phyloP scores from a whole-genome alignment of 2,113 vertebrate species.

The Hucho hucho region DNA sequence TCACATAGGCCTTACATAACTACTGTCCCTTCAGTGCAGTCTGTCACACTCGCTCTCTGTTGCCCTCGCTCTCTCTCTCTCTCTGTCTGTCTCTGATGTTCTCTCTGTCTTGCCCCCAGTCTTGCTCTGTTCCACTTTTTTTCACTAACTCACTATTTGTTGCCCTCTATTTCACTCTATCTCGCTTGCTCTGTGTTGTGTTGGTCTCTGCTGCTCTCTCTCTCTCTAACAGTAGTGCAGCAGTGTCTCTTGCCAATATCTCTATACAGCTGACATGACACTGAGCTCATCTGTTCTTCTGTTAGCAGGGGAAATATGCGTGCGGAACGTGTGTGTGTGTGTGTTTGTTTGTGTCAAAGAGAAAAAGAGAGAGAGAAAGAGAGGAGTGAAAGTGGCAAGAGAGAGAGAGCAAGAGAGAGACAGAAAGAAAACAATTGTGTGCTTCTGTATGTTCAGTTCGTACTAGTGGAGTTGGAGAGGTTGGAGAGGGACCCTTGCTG shows the following conservation, averaged over 20 bases:
- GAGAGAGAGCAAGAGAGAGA: slow-evolving; percentile 1
- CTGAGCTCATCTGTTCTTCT: slow-evolving; percentile 60
- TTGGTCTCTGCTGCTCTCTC: slow-evolving; percentile 32
- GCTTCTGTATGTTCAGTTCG: background rate
- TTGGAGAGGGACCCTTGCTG: background rate
- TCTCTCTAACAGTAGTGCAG: slow-evolving; percentile 19
- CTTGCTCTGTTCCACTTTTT: too few species aligned
- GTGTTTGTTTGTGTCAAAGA: background rate
- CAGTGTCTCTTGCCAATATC: slow-evolving; percentile 47
- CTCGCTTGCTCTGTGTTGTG: slow-evolving; percentile 17
- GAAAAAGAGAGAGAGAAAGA: background rate
- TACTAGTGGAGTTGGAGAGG: too few species aligned
- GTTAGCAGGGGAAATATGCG: slow-evolving; percentile 26
- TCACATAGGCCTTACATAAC: slow-evolving; percentile 61
- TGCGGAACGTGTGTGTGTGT: background rate
- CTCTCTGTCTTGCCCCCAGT: background rate
- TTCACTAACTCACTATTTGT: background rate
- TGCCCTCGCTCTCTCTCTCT: background rate
- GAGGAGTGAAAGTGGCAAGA: background rate
- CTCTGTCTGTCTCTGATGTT: slow-evolving; percentile 15
- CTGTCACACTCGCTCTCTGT: slow-evolving; percentile 23
- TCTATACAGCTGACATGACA: slow-evolving; percentile 58
- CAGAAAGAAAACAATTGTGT: background rate
- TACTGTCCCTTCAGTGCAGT: slow-evolving; percentile 24
- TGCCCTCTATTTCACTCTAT: slow-evolving; percentile 18